phyloP scores from a whole-genome alignment of 2,888 invertebrate genomes.

The Drosophila percnosoma region DNA sequence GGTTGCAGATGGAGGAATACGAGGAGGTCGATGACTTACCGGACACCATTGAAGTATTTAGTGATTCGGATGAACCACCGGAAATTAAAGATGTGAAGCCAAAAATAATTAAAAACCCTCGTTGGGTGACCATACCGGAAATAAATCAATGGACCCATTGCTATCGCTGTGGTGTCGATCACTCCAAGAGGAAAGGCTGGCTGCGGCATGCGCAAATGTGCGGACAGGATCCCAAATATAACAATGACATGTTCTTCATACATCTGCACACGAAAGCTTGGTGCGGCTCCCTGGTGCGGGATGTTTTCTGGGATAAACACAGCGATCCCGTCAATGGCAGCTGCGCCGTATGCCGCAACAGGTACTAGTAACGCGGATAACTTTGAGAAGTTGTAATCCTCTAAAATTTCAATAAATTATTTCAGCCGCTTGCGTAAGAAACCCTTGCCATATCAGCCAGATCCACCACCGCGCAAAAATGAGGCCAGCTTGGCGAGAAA shows the following conservation, averaged over 20 bases:
- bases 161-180: slow-evolving; percentile 30
- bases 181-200: slow-evolving; percentile 21
- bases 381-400: neutral
- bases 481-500: neutral
- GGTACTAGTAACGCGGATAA: slow-evolving; percentile 12
- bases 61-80: neutral
- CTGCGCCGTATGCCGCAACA: slow-evolving; percentile 17
- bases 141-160: slow-evolving; percentile 33
- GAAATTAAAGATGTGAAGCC: slow-evolving; percentile 16
- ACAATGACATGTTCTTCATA: slow-evolving; percentile 37
- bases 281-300: slow-evolving; percentile 36
- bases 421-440: slow-evolving; percentile 22
- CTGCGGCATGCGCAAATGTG: slow-evolving; percentile 42
- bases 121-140: slow-evolving; percentile 30
- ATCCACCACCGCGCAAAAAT: slow-evolving; percentile 34
- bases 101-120: neutral
- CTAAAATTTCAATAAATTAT: neutral
- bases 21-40: neutral
- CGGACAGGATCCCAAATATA: slow-evolving; percentile 31
- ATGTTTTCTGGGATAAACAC: slow-evolving; percentile 41
- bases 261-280: slow-evolving; percentile 41
- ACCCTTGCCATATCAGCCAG: slow-evolving; percentile 48
- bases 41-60: neutral
- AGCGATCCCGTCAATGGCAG: slow-evolving; percentile 19
- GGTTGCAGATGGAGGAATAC: neutral